Percentiles rank a stretch among this genome's conserved stretches.
phyloP scores from a whole-genome alignment of 2,888 invertebrate genomes.

The Andricus curvator region DNA sequence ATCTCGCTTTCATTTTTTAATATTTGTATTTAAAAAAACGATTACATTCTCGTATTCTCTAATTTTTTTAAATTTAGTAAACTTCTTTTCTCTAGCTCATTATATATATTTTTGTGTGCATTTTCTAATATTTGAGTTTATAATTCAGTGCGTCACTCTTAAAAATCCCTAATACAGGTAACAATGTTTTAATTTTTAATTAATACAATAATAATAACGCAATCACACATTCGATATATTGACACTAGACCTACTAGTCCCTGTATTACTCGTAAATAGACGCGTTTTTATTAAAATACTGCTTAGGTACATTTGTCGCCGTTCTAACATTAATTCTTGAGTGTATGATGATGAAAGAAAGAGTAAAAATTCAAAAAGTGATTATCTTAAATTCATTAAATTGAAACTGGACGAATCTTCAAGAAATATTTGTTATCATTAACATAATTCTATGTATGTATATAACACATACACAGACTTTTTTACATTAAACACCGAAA shows the following conservation, averaged over 20 bases:
- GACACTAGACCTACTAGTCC: conserved; percentile 3
- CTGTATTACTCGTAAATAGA: conserved; percentile 1
- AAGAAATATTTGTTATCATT: background rate
- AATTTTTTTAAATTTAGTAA: background rate
- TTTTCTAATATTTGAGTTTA: background rate
- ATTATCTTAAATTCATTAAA: background rate
- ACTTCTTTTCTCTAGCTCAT: background rate
- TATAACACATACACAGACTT: background rate
- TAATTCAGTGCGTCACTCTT: background rate
- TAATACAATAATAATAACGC: background rate
- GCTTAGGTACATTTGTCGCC: background rate
- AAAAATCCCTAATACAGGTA: background rate
- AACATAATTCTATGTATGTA: background rate
- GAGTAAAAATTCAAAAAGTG: background rate
- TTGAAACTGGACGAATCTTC: background rate
- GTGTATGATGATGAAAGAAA: background rate
- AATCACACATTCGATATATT: background rate
- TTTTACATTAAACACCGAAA: too few relatives aligned
- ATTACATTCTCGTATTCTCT: conserved; percentile 10
- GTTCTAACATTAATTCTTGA: background rate
- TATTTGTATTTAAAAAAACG: conserved; percentile 10
- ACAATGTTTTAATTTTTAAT: background rate
- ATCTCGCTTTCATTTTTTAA: background rate
- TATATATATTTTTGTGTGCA: background rate
- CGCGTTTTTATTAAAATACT: conserved; percentile 18